Evolutionary conservation across 2,113 vertebrate genomes (phyloP).

Genomic region (Ariopsis seemanni): DNA sequence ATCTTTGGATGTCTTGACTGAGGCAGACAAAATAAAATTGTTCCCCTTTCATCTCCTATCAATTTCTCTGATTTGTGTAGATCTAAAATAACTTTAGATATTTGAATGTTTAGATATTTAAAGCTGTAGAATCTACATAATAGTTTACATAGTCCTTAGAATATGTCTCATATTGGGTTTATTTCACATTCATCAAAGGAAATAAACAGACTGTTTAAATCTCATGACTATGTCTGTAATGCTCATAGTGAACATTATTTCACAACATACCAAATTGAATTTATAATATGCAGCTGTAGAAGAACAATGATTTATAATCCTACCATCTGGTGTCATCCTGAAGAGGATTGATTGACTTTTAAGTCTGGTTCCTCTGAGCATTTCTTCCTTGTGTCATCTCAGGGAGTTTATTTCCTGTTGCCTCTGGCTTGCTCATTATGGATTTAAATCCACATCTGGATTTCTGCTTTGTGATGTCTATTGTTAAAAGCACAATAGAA

Average conservation of each 20-base stretch:
- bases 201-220: not conserved
- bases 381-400: not conserved
- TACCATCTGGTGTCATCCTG: not conserved
- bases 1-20: conserved; percentile 61
- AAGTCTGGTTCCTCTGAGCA: not conserved
- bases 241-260: too few species aligned
- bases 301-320: not conserved
- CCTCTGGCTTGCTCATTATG: too few species aligned
- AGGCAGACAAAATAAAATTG: conserved; percentile 50
- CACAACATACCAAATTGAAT: not conserved
- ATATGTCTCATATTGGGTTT: not conserved
- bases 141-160: not conserved
- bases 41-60: conserved; percentile 56
- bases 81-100: conserved; percentile 44
- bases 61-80: conserved; percentile 34
- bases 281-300: not conserved
- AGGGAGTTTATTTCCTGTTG: too few species aligned
- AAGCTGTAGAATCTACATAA: not conserved
- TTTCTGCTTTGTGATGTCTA: too few species aligned
- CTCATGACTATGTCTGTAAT: not conserved
- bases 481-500: too few species aligned
- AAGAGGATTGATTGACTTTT: not conserved
- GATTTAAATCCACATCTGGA: too few species aligned
- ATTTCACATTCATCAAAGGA: too few species aligned
- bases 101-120: conserved; percentile 32